Base-by-base conservation (phyloP, 2,888 invertebrate species). In the Ariolimax columbianus region DNA sequence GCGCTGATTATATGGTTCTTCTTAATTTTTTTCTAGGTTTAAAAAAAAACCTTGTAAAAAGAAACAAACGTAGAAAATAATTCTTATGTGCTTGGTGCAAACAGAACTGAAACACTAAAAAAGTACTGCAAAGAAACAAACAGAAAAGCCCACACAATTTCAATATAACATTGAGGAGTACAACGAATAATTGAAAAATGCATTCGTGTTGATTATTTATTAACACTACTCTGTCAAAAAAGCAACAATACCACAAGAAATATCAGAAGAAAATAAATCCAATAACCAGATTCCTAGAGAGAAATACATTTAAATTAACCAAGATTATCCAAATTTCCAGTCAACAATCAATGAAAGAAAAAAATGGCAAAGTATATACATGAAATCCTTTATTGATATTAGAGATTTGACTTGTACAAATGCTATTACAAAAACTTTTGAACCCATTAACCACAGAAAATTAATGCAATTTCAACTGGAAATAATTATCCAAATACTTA, bases 201-300 rank as follows among this genome's bases (percentile, higher is more conserved):
- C n/a, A 78, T 78, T 63, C 11, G n/a, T 78, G n/a, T 23, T 59
- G 78, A 55, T 78, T 78, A 78, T 78, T 78, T 78, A 78, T 78
- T 78, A 78, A 78, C 59, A 78, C 63, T 78, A 78, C 63, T 78
- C 78, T 55, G 51, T 63, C 63, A 38, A 78, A 78, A 78, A 59
- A 26, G 36, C 59, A 40, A 43, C 47, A 55, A 78, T 14, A 63
- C 51, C 38, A 78, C 30, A 36, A 55, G 59, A 78, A 78, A 63
- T 23, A 63, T 26, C 7, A 63, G 14, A 78, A 63, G 40, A 40
- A 26, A 73, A 43, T 73, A 43, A 26, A 43, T 43, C 38, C 23
- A 38, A 38, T 36, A 70, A 36, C 38, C 75, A 75, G 30, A 47
- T 4, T 77, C 38, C 59, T 38, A 63, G 63, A 78, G 59, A 38